Percentiles rank a stretch among this genome's conserved stretches.
phyloP scores from a whole-genome alignment of 1,140 invertebrate species.

The Matsumurasca onukii region DNA sequence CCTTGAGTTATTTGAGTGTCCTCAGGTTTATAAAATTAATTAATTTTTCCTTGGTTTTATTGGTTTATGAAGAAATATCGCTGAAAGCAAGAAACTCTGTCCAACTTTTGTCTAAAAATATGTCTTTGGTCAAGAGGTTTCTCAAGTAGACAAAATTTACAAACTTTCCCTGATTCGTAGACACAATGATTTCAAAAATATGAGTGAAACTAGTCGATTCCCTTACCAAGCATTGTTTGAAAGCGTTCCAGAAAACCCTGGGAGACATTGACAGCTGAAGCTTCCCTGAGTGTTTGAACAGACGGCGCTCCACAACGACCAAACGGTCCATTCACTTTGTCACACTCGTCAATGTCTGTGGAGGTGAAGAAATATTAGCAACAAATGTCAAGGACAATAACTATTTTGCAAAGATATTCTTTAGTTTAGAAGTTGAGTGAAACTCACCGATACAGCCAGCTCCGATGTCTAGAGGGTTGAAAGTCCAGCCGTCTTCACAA shows the following conservation, averaged over 20 bases:
- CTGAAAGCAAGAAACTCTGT: too few relatives aligned
- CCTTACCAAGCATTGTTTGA: conserved; percentile 69
- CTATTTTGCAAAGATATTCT: not conserved
- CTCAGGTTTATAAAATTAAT: too few relatives aligned
- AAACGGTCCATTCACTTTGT: conserved; percentile 68
- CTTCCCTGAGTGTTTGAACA: conserved; percentile 81
- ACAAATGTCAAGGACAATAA: not conserved
- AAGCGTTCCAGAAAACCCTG: conserved; percentile 79
- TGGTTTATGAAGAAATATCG: too few relatives aligned
- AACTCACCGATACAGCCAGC: conserved; percentile 78
- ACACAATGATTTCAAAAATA: too few relatives aligned
- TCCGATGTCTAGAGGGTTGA: conserved; percentile 82
- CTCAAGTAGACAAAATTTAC: too few relatives aligned
- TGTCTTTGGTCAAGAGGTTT: too few relatives aligned
- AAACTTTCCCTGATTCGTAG: too few relatives aligned
- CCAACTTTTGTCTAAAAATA: too few relatives aligned
- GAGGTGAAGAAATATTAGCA: conserved; percentile 9
- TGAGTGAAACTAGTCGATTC: too few relatives aligned
- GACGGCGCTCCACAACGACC: conserved; percentile 80
- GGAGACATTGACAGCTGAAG: conserved; percentile 74
- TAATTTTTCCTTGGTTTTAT: too few relatives aligned
- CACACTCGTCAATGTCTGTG: conserved; percentile 93
- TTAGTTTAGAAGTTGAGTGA: not conserved
- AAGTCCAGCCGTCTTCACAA: conserved; percentile 92
- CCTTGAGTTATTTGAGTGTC: too few relatives aligned